phyloP scores from a whole-genome alignment of 2,797 vertebrate species.

The Rhincodon typus region DNA sequence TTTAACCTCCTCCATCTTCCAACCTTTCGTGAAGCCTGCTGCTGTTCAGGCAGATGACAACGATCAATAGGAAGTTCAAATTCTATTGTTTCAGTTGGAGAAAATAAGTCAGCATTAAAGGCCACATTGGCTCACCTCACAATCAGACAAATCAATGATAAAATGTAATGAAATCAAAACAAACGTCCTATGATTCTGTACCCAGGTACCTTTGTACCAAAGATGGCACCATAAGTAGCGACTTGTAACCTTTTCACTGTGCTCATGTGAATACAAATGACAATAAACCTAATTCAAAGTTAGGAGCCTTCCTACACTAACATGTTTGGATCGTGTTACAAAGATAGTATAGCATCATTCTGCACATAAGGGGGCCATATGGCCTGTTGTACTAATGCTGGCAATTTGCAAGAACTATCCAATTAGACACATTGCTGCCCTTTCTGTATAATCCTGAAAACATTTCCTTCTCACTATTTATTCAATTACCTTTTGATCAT shows the following conservation, averaged over 20 bases:
- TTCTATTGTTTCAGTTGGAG: background rate
- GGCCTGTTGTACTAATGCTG: background rate
- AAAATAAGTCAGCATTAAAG: background rate
- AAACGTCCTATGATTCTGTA: too few species aligned
- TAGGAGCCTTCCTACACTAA: background rate
- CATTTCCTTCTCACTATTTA: background rate
- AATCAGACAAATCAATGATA: background rate
- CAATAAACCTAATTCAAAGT: background rate
- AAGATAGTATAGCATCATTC: background rate
- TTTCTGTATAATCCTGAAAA: background rate
- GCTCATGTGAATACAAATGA: too few species aligned
- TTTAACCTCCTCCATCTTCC: background rate
- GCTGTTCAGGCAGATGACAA: background rate
- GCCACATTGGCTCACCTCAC: background rate
- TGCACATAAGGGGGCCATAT: background rate
- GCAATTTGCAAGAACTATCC: background rate
- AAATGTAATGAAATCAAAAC: background rate
- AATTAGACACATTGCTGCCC: background rate
- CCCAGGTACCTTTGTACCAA: too few species aligned
- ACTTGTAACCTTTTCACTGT: too few species aligned
- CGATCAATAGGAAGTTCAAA: background rate
- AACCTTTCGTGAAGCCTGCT: background rate
- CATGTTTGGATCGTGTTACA: background rate
- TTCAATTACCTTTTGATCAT: background rate
- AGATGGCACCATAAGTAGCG: too few species aligned